Evolutionary conservation across 2,888 invertebrate species (phyloP), one percentile per base, ranked within the genome.

Genomic region (Pandemis heparana): DNA sequence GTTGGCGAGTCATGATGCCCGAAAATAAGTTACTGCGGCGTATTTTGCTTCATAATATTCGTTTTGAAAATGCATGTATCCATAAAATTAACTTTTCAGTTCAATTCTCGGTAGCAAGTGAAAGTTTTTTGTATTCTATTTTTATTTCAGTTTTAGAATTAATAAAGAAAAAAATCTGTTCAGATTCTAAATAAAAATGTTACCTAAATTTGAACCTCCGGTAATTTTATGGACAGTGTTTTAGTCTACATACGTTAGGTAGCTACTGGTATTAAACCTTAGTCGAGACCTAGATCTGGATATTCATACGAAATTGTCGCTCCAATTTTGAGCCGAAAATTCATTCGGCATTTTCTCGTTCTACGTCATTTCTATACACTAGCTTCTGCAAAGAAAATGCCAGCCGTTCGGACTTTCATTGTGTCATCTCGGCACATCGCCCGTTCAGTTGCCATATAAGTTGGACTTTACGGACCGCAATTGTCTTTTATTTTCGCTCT

Each of bases 321-420:
- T 56, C 23, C 4, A 53, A 5, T 8, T 56, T 56, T 12, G 23
- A 23, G 53, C 3, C 1, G 53, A 53, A 18, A 53, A 53, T 56
- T 56, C n/a, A 0, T 56, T 12, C 23, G 12, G 56, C 10, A 10
- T 23, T 56, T 56, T 56, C 23, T 23, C 56, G 23, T 12, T 12
- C 6, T 56, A 23, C 56, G 18, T 56, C 23, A 56, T 56, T 56
- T 56, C 56, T 56, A 56, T 56, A 23, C 56, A 18, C 56, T 56
- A 56, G 23, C 56, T 56, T 56, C 23, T 56, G 23, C 56, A 56
- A 56, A 23, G 56, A 56, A 56, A 56, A 56, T 0, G 56, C 23
- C 23, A 23, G 18, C 18, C 56, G 12, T 56, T 56, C 56, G 56
- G 56, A 56, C 56, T 56, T 56, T 56, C 56, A 56, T 56, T 56